phyloP scores from a whole-genome alignment of 2,888 invertebrate genomes.

The Pseudeuparius sepicola region DNA sequence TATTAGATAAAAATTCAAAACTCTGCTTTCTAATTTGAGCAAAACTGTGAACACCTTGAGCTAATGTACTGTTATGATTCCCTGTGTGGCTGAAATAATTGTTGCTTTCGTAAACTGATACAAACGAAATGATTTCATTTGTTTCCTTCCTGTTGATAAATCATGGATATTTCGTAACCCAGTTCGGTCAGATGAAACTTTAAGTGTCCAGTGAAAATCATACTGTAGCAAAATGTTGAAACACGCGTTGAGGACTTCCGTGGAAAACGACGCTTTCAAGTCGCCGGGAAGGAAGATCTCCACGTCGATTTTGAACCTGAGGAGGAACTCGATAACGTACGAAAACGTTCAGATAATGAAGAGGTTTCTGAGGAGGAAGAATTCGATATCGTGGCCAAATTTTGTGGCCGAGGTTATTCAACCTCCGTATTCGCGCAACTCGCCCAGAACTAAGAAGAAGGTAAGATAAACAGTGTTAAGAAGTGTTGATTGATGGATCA shows the following conservation, averaged over 20 bases:
- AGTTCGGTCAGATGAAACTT: no score
- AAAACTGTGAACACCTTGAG: no score
- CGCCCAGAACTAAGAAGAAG: constrained; percentile 20
- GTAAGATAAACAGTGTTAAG: constrained; percentile 21
- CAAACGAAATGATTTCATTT: no score
- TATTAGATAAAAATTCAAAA: no score
- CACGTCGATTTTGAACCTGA: constrained; percentile 22
- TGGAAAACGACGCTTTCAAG: constrained; percentile 27
- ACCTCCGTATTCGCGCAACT: not conserved
- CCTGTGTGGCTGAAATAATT: no score
- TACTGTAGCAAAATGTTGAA: constrained; percentile 37
- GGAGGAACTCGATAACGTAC: constrained; percentile 24
- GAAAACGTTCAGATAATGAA: constrained; percentile 24
- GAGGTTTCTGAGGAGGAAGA: constrained; percentile 29
- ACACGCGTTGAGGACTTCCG: constrained; percentile 33
- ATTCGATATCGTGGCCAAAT: constrained; percentile 37
- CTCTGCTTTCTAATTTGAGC: no score
- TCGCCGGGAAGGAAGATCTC: constrained; percentile 27
- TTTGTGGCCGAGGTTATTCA: constrained; percentile 10
- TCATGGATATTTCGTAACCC: no score
- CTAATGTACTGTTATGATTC: no score
- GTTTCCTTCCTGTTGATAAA: no score
- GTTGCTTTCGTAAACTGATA: no score
- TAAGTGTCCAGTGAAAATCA: no score
- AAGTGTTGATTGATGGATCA: no score